Base-by-base conservation (phyloP, 2,888 invertebrate genomes). In the Polietes domitor region DNA sequence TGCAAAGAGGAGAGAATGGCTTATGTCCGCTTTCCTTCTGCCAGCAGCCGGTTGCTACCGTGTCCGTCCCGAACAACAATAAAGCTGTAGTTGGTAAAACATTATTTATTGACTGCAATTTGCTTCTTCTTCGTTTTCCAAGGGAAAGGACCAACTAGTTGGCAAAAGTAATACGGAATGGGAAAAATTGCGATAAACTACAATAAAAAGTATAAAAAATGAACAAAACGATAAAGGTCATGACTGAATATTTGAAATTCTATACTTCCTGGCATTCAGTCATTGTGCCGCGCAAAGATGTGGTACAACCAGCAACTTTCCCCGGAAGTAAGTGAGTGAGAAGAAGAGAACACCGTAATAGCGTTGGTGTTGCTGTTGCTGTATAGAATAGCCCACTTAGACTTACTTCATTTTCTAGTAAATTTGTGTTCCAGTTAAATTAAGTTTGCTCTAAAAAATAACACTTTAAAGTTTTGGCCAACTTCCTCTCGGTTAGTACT, bases 61-160 rank as follows among this genome's bases (percentile, higher is more conserved):
- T 28, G 63, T 9, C 65, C 21, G 63, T 9, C 65, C 21, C 19
- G 9, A 41, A 41, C 37, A 65, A 65, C 65, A 65, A 65, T 41
- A 41, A 41, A 63, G 32, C 43, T 47, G 43, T 50, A 70, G 80
- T 83, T 74, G 15, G 58, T 68, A 15, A 50, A 80, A 77, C 41
- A 80, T 76, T 76, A 74, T 83, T 77, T 83, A 83, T 80, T 77
- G 77, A 77, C 70, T 77, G 37, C 73, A 77, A 74, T 77, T 80
- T 74, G 50, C 37, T 24, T 73, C 58, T 61, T 76, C 21, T 21
- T 24, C 73, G 70, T 63, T 72, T 19, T 37, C 10, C 12, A 9
- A 10, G 6, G 1, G 2, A 21, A 47, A n/a, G 19, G 55, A 24
- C 17, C 68, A 15, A 19, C 28, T 37, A 24, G 32, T 68, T 55